Conservation (phyloP, 2,888 invertebrate species). For the Thymelicus lineola region DNA sequence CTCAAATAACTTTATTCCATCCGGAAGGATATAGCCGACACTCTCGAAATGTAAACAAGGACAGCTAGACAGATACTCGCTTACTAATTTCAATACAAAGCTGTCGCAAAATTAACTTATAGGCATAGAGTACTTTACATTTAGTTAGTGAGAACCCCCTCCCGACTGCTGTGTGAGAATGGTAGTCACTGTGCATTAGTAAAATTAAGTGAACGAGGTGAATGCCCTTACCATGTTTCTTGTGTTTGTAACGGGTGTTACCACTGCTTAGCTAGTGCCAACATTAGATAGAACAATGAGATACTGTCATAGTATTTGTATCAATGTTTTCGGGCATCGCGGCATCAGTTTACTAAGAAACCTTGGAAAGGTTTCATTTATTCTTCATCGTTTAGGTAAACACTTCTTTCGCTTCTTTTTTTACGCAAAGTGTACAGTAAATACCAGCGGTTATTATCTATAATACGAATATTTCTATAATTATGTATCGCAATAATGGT, state of each 20-base stretch:
- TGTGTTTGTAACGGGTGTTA: slow-evolving; percentile 27
- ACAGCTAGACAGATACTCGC: no score
- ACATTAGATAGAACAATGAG: slow-evolving; percentile 23
- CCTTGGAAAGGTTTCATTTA: no score
- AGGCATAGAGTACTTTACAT: slow-evolving; percentile 43
- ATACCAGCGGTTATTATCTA: no score
- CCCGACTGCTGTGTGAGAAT: slow-evolving; percentile 47
- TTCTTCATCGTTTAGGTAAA: no score
- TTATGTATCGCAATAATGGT: no score
- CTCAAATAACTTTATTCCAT: no score
- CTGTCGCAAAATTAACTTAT: slow-evolving; percentile 34
- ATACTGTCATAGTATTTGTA: background rate
- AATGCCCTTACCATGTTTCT: slow-evolving; percentile 32
- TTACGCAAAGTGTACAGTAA: no score
- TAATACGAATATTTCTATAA: no score
- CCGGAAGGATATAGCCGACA: no score
- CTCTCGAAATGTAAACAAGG: no score
- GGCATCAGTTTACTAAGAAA: no score
- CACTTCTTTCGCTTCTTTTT: no score
- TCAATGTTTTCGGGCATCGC: background rate
- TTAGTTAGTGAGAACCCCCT: slow-evolving; percentile 45
- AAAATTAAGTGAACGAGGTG: slow-evolving; percentile 44
- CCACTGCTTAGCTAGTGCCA: slow-evolving; percentile 30
- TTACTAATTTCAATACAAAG: slow-evolving; percentile 17
- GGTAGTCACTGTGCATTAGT: slow-evolving; percentile 45